These are phyloP conservation scores for Megamerina dolium DNA, from an alignment of 2,888 invertebrate genomes.

Conservation along the genomic window DNA sequence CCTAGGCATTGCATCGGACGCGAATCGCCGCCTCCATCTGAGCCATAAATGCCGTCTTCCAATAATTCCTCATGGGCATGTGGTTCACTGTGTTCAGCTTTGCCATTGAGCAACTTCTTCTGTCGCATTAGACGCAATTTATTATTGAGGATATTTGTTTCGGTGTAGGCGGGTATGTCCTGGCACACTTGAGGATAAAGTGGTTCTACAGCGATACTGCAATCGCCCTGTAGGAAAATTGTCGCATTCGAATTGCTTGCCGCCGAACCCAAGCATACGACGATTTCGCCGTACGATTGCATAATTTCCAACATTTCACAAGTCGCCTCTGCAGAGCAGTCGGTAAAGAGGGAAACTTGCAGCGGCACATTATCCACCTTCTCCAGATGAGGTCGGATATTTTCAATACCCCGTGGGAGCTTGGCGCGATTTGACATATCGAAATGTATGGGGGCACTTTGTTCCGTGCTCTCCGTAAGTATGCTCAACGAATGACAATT, in stretches of 20 bases:
- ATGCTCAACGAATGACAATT: conserved; percentile 80
- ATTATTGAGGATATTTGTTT: conserved; percentile 46
- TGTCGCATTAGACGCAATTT: conserved; percentile 34
- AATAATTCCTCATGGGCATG: conserved; percentile 31
- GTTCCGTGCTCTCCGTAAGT: conserved; percentile 83
- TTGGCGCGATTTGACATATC: conserved; percentile 92
- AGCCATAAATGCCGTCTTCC: conserved; percentile 31
- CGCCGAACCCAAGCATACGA: conserved; percentile 88
- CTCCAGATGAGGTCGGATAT: conserved; percentile 92
- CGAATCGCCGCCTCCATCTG: conserved; percentile 21
- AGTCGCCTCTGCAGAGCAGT: conserved; percentile 89
- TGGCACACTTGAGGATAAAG: conserved; percentile 74
- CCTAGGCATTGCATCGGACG: conserved; percentile 43
- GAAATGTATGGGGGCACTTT: conserved; percentile 84
- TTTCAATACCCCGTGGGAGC: conserved; percentile 91
- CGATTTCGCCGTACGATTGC: conserved; percentile 93
- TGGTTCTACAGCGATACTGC: conserved; percentile 87
- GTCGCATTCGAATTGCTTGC: conserved; percentile 82
- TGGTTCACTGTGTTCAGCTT: conserved; percentile 17
- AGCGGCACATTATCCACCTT: conserved; percentile 96
- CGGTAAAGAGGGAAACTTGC: conserved; percentile 94
- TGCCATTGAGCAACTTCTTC: conserved; percentile 15
- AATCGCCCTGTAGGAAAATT: conserved; percentile 90
- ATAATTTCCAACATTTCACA: conserved; percentile 90
- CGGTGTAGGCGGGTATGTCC: conserved; percentile 46